A percentile compares a stretch with the other conserved stretches of the same genome.
phyloP scores from a whole-genome alignment of 2,797 vertebrate genomes.

The Ceryle rudis region DNA sequence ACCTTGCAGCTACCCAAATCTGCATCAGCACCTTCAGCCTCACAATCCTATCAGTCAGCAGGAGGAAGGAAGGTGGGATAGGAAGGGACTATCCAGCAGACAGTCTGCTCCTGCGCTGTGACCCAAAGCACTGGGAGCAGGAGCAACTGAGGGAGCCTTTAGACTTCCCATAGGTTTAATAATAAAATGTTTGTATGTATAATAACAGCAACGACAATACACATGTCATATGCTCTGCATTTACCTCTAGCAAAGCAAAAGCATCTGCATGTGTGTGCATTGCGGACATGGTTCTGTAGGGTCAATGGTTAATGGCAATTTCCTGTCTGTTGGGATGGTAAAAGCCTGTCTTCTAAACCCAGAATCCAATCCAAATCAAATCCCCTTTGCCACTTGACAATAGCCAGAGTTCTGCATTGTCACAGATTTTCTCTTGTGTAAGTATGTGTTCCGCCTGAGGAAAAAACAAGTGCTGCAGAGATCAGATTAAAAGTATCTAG shows the following conservation, averaged over 20 bases:
- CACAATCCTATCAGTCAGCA: not conserved
- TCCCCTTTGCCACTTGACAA: not conserved
- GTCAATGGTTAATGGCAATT: not conserved
- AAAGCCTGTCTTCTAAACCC: not conserved
- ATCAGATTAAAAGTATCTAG: not conserved
- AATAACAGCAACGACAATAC: not conserved
- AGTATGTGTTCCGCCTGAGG: not conserved
- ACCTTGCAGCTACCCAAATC: not conserved
- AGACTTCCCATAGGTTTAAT: not conserved
- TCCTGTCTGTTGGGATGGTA: not conserved
- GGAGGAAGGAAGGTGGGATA: not conserved
- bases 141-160: not conserved
- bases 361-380: not conserved
- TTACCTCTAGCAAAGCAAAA: not conserved
- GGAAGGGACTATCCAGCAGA: not conserved
- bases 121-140: not conserved
- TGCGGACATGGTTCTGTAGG: rapidly evolving
- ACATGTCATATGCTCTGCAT: rapidly evolving
- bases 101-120: not conserved
- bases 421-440: not conserved
- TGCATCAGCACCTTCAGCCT: not conserved
- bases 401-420: not conserved
- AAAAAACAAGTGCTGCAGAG: not conserved
- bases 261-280: rapidly evolving
- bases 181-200: not conserved